phyloP scores from a whole-genome alignment of 2,113 vertebrate genomes.

The Carlito syrichta region DNA sequence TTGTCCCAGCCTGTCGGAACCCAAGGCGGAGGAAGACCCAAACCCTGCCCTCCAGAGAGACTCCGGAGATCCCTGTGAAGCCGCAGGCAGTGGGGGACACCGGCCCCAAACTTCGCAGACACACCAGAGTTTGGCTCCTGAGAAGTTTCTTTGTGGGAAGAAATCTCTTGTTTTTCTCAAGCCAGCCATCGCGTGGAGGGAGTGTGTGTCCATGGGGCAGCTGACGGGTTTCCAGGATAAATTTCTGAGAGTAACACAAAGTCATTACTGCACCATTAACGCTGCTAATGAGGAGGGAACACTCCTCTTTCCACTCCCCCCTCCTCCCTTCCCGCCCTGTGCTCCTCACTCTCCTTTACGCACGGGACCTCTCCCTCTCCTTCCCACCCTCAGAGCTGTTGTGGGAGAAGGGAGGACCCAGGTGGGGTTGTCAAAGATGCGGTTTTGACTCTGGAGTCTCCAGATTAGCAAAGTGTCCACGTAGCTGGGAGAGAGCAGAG shows the following conservation, averaged over 20 bases:
- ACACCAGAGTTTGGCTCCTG: not conserved
- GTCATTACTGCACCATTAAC: constrained; percentile 70
- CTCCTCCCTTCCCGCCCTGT: not conserved
- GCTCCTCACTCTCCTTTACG: not conserved
- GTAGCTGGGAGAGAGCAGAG: not conserved
- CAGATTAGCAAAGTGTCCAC: not conserved
- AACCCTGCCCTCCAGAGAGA: not conserved
- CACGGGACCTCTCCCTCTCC: not conserved
- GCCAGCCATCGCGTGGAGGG: not conserved
- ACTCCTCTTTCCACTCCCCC: not conserved
- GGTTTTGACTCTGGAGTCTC: not conserved
- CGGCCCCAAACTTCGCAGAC: not conserved
- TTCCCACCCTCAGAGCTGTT: not conserved
- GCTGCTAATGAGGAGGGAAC: constrained; percentile 47
- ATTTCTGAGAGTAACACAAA: constrained; percentile 66
- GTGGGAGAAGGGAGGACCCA: not conserved
- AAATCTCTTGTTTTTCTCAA: constrained; percentile 14
- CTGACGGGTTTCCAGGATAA: constrained; percentile 70
- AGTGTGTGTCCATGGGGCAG: constrained; percentile 43
- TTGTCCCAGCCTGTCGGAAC: not conserved
- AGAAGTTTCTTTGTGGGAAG: not conserved
- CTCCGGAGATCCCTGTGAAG: not conserved
- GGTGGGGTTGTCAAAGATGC: not conserved
- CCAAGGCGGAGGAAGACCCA: not conserved
- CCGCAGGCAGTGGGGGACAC: not conserved